Evolutionary conservation across 2,113 vertebrate species (phyloP).

Genomic region (Notarius quadriscutis): DNA sequence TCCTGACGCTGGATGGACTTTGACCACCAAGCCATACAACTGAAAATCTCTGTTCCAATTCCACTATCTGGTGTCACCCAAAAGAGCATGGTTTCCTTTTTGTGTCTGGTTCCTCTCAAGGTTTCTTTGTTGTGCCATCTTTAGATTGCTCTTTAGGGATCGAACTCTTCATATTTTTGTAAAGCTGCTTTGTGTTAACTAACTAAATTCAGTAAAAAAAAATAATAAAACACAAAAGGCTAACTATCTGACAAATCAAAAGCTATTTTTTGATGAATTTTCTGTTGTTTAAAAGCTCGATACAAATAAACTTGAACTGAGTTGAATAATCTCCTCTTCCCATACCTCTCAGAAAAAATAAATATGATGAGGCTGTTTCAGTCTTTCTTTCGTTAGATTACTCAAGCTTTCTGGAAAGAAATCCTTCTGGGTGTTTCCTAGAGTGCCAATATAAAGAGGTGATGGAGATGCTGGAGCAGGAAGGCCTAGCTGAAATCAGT

Average conservation of each 20-base stretch:
- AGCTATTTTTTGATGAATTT: too few relatives aligned
- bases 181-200: background rate
- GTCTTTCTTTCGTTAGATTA: too few relatives aligned
- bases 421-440: constrained; percentile 57
- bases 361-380: background rate
- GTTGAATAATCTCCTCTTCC: background rate
- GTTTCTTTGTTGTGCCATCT: background rate
- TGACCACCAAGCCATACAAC: background rate
- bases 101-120: background rate
- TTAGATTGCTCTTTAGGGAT: background rate
- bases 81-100: background rate
- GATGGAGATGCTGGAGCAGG: constrained; percentile 83
- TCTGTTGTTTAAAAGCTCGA: background rate
- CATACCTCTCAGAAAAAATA: background rate
- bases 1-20: background rate
- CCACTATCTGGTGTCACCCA: background rate
- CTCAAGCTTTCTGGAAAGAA: background rate
- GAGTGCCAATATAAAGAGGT: constrained; percentile 83
- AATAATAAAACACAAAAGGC: too few relatives aligned
- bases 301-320: background rate
- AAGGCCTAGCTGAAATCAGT: constrained; percentile 78
- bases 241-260: too few relatives aligned
- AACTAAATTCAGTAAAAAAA: too few relatives aligned
- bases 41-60: background rate
- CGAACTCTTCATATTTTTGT: background rate